Percentiles rank a stretch among this genome's conserved stretches.
phyloP scores from a whole-genome alignment of 2,113 vertebrate species.

The Amphiprion ocellaris region DNA sequence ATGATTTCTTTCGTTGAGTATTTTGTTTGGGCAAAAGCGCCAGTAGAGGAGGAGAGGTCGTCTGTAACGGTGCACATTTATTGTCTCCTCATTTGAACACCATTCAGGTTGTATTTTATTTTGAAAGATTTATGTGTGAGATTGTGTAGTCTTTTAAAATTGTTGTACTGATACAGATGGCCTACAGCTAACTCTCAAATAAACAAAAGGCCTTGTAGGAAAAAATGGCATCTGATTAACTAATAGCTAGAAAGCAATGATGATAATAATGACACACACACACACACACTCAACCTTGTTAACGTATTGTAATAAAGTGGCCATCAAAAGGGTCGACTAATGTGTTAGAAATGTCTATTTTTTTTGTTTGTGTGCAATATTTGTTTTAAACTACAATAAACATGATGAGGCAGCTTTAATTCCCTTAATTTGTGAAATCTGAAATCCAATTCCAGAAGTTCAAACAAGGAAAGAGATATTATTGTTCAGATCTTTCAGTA shows the following conservation, averaged over 20 bases:
- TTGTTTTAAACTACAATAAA: not conserved
- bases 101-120: slow-evolving; percentile 29
- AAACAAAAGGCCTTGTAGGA: slow-evolving; percentile 45
- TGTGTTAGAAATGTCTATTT: too few relatives aligned
- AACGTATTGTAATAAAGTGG: not conserved
- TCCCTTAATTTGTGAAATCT: not conserved
- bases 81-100: slow-evolving; percentile 26
- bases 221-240: slow-evolving; percentile 55
- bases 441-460: not conserved
- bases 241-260: slow-evolving; percentile 35
- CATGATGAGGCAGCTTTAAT: not conserved
- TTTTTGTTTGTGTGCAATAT: too few relatives aligned
- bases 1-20: not conserved
- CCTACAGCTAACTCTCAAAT: slow-evolving; percentile 40
- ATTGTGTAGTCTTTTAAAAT: slow-evolving; percentile 53
- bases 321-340: not conserved
- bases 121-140: slow-evolving; percentile 24
- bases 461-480: not conserved
- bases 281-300: not conserved
- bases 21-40: not conserved
- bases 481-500: not conserved
- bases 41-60: not conserved
- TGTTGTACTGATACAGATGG: slow-evolving; percentile 32
- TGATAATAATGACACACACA: slow-evolving; percentile 7
- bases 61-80: slow-evolving; percentile 13